Percentiles rank a stretch among this genome's conserved stretches.
Evolutionary conservation across 2,113 vertebrate species (phyloP).

Genomic region (Dolichallabes microphthalmus): DNA sequence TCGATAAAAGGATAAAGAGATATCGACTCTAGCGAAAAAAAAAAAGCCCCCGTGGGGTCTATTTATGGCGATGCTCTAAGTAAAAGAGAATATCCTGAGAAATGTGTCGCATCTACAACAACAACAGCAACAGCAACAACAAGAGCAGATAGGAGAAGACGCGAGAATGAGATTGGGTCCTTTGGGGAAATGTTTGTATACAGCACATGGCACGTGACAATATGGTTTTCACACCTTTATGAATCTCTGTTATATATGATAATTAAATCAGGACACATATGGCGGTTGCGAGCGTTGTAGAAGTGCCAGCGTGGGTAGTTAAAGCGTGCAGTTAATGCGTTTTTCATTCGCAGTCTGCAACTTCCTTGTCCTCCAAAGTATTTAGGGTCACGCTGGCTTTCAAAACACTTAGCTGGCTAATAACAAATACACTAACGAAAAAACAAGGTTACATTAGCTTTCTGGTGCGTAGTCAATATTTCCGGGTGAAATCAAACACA

Average conservation of each 20-base stretch:
- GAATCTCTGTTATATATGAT: not conserved
- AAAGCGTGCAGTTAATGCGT: not conserved
- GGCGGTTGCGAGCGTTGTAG: no score
- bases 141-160: not conserved
- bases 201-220: not conserved
- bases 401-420: not conserved
- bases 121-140: not conserved
- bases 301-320: not conserved
- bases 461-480: not conserved
- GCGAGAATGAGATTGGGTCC: not conserved
- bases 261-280: not conserved
- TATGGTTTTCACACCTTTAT: not conserved
- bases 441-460: not conserved
- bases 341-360: not conserved
- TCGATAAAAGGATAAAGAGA: conserved; percentile 35
- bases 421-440: not conserved
- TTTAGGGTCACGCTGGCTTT: not conserved
- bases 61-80: conserved; percentile 1
- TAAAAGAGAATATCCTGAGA: not conserved
- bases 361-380: not conserved
- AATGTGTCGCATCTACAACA: not conserved
- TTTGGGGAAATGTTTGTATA: not conserved
- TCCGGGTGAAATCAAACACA: not conserved
- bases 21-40: not conserved
- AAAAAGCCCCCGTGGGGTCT: conserved; percentile 9